phyloP scores from a whole-genome alignment of 2,113 vertebrate species.

The Paracanthobrama guichenoti region DNA sequence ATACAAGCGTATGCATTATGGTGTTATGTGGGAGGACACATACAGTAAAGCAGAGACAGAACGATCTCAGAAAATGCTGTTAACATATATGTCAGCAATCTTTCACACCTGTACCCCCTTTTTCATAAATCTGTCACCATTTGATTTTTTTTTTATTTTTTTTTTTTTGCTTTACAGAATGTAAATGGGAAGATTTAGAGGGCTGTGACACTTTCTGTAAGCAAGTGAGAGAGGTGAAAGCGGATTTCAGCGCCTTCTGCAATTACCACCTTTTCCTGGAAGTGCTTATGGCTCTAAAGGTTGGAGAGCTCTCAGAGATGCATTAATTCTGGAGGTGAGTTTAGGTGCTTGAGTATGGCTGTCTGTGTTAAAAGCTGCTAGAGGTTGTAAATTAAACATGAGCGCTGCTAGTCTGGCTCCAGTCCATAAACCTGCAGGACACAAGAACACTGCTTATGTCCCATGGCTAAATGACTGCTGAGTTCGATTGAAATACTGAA shows the following conservation, averaged over 20 bases:
- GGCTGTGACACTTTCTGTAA: slow-evolving; percentile 32
- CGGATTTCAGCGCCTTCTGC: slow-evolving; percentile 46
- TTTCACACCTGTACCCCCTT: background rate
- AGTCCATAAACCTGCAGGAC: slow-evolving; percentile 47
- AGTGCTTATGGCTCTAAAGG: slow-evolving; percentile 25
- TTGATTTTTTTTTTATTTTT: background rate
- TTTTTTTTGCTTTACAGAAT: slow-evolving; percentile 5
- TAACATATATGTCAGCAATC: slow-evolving; percentile 3
- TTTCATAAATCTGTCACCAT: slow-evolving; percentile 37
- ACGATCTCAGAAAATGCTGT: background rate
- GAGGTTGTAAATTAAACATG: slow-evolving; percentile 55
- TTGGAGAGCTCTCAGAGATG: slow-evolving; percentile 47
- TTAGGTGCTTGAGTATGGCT: slow-evolving; percentile 35
- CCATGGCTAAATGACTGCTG: slow-evolving; percentile 22
- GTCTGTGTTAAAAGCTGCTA: slow-evolving; percentile 45
- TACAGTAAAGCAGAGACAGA: background rate
- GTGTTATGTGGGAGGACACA: background rate
- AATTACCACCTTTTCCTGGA: slow-evolving; percentile 52
- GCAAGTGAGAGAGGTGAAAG: slow-evolving; percentile 41
- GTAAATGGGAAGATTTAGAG: slow-evolving; percentile 33
- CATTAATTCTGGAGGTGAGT: slow-evolving; percentile 48
- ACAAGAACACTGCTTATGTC: slow-evolving; percentile 28
- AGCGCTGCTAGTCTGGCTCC: slow-evolving; percentile 41
- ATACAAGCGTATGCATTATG: background rate
- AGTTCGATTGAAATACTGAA: background rate